A percentile compares a stretch with the other conserved stretches of the same genome.
Evolutionary conservation across 53 echinoderm and acorn worm genomes (phyloP).

Genomic region (Antedon mediterranea): DNA sequence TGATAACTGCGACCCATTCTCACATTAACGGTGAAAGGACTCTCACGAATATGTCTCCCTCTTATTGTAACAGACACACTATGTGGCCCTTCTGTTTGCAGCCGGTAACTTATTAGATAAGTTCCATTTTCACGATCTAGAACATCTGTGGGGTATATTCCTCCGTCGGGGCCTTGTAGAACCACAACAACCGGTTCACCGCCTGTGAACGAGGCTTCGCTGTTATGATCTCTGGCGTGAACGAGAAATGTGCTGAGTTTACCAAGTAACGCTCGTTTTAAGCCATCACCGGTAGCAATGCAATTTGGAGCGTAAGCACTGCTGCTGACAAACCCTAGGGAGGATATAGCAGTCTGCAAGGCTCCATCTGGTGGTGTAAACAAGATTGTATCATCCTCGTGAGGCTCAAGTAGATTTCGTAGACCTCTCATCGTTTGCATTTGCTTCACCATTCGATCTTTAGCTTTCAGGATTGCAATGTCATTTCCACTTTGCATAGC

Average conservation of each 20-base stretch:
- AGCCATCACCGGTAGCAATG: conserved; percentile 89
- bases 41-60: conserved; percentile 78
- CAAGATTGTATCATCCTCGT: conserved; percentile 75
- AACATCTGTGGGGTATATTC: conserved; percentile 67
- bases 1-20: conserved; percentile 78
- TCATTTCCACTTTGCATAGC: conserved; percentile 79
- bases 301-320: conserved; percentile 75
- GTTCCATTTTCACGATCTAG: conserved; percentile 95
- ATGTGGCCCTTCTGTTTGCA: conserved; percentile 70
- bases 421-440: conserved; percentile 66
- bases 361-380: conserved; percentile 97
- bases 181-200: conserved; percentile 76
- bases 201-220: conserved; percentile 72
- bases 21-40: conserved; percentile 69
- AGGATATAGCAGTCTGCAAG: conserved; percentile 83
- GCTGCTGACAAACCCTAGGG: conserved; percentile 82
- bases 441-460: conserved; percentile 75
- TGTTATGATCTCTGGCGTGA: conserved; percentile 92
- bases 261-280: conserved; percentile 71
- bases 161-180: conserved; percentile 82
- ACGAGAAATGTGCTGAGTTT: conserved; percentile 66
- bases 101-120: conserved; percentile 67
- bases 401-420: conserved; percentile 75
- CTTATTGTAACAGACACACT: conserved; percentile 71
- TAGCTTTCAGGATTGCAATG: conserved; percentile 78